Base-by-base conservation (phyloP, 2,797 vertebrate genomes). In the Rhynchotus rufescens region DNA sequence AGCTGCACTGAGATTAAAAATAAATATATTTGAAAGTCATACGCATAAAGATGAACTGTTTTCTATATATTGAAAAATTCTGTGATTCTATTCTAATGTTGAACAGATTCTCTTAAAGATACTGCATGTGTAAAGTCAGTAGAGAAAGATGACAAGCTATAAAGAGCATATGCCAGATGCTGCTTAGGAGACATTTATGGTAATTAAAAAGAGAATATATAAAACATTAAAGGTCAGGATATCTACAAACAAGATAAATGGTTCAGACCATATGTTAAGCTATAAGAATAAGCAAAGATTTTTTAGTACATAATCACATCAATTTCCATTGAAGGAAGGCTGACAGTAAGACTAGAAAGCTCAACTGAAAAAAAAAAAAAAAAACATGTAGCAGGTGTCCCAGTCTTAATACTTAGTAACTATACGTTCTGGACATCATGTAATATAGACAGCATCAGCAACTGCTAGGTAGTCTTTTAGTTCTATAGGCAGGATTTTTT, bases 191-290 rank as follows among this genome's bases (percentile, higher is more conserved):
- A 72, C 57, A 16, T 67, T 94, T 79, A 67, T 68, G 49, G 40
- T 83, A 87, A 86, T 82, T 90, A 80, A 77, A 90, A 86, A 69
- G 65, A 68, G 26, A 77, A 61, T 88, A n/a, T 77, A 61, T 84
- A 76, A 84, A 93, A 68, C 11, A 38, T 51, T 78, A 85, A 85
- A 91, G 22, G 25, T 88, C 36, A 91, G 22, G 28, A 83, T 17
- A 28, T 84, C 42, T 80, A 42, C 57, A 78, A 61, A 84, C 12
- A 82, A 85, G 44, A 7, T 47, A 81, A 92, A 47, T 88, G 9
- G 20, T 77, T 89, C 34, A 64, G 34, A 66, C 26, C 5, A 3
- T 64, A 60, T 52, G 32, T 64, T 87, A 82, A 86, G 13, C 62
- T 84, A 6, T 17, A 81, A 45, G 34, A 86, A 66, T 66, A 87